These are phyloP conservation scores for Calypte anna DNA, from an alignment of 2,113 vertebrate species.

Conservation along the genomic window DNA sequence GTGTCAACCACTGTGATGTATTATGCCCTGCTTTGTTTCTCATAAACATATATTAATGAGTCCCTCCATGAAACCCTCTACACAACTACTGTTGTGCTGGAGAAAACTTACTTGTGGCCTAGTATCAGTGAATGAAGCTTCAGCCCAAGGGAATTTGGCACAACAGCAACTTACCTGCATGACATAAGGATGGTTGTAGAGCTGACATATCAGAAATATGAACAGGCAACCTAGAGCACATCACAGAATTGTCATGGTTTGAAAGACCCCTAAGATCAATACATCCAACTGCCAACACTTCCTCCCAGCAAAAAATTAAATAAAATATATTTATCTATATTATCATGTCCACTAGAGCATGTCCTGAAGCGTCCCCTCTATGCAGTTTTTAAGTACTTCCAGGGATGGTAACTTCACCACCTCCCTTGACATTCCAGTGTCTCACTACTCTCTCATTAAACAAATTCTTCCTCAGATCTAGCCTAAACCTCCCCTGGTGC, in stretches of 20 bases:
- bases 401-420: too few species aligned
- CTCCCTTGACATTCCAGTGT: too few species aligned
- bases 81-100: background rate
- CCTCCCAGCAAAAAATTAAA: too few species aligned
- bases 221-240: background rate
- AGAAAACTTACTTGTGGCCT: background rate
- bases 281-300: too few species aligned
- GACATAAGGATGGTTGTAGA: background rate
- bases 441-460: too few species aligned
- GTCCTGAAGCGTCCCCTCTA: too few species aligned
- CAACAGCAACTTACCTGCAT: background rate
- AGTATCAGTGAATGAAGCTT: rapidly evolving
- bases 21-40: background rate
- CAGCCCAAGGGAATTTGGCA: background rate
- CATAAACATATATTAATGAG: background rate
- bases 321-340: too few species aligned
- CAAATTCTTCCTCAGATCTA: too few species aligned
- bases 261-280: too few species aligned
- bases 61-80: background rate
- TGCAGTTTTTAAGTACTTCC: too few species aligned
- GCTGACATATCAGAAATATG: rapidly evolving
- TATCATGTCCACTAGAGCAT: too few species aligned
- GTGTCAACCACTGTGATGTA: background rate
- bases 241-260: background rate
- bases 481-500: too few species aligned